Percentiles rank a stretch among this genome's conserved stretches.
Evolutionary conservation across 2,113 vertebrate genomes (phyloP).

Genomic region (Daubentonia madagascariensis): DNA sequence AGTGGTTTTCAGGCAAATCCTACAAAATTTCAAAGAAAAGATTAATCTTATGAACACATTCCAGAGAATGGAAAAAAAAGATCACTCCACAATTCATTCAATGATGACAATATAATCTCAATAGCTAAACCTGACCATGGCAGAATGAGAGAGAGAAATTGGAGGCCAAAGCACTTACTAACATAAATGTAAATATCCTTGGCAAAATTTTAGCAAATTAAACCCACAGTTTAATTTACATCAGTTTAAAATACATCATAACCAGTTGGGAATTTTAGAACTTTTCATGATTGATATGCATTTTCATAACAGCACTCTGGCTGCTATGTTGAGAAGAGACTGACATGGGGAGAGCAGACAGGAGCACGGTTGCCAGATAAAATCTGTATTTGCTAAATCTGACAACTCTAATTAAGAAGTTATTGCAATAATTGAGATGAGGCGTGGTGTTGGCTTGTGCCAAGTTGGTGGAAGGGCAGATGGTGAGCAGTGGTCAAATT

Average conservation of each 20-base stretch:
- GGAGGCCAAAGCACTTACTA: not conserved
- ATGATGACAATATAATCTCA: not conserved
- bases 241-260: not conserved
- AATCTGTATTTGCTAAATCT: not conserved
- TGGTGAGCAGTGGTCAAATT: not conserved
- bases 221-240: not conserved
- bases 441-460: not conserved
- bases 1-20: not conserved
- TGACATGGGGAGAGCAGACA: not conserved
- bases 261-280: not conserved
- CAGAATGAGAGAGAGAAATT: not conserved
- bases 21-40: not conserved
- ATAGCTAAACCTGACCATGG: not conserved
- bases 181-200: not conserved
- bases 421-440: slow-evolving; percentile 1
- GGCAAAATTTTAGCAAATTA: slow-evolving; percentile 1
- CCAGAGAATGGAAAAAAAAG: not conserved
- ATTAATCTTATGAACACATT: not conserved
- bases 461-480: not conserved
- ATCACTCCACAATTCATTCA: not conserved
- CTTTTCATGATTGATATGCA: not conserved
- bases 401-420: not conserved
- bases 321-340: not conserved
- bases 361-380: not conserved
- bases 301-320: not conserved